These are phyloP conservation scores for Podabrus alpinus DNA, from an alignment of 2,888 invertebrate genomes.

Conservation along the genomic window DNA sequence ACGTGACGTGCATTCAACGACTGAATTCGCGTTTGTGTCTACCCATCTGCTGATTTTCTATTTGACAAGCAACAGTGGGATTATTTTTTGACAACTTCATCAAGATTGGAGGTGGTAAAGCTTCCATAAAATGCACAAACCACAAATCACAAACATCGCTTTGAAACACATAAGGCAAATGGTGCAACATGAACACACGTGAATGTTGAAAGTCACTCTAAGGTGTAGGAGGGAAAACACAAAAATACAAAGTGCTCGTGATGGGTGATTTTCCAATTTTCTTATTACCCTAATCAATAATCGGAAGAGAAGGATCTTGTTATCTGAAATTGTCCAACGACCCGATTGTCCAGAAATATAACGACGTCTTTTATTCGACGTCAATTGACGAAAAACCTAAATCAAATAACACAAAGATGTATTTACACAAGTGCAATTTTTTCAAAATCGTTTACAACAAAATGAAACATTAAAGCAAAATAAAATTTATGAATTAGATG, in stretches of 20 bases:
- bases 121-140: not conserved
- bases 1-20: too few relatives aligned
- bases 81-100: too few relatives aligned
- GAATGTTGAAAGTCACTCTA: not conserved
- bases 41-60: too few relatives aligned
- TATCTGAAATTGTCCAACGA: slow-evolving; percentile 7
- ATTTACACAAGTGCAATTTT: not conserved
- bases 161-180: not conserved
- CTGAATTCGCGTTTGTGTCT: too few relatives aligned
- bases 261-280: not conserved
- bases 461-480: not conserved
- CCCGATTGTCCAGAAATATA: not conserved
- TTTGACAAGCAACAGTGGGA: too few relatives aligned
- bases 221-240: not conserved
- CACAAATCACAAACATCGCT: not conserved
- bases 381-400: not conserved
- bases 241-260: not conserved
- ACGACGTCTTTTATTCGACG: not conserved
- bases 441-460: not conserved
- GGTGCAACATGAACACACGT: not conserved
- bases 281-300: slow-evolving; percentile 8
- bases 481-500: not conserved
- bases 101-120: too few relatives aligned
- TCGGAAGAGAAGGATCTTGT: slow-evolving; percentile 9
- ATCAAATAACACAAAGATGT: not conserved